These are phyloP conservation scores for Enteromius mattozi DNA, from an alignment of 2,797 vertebrate species.

Conservation along the genomic window DNA sequence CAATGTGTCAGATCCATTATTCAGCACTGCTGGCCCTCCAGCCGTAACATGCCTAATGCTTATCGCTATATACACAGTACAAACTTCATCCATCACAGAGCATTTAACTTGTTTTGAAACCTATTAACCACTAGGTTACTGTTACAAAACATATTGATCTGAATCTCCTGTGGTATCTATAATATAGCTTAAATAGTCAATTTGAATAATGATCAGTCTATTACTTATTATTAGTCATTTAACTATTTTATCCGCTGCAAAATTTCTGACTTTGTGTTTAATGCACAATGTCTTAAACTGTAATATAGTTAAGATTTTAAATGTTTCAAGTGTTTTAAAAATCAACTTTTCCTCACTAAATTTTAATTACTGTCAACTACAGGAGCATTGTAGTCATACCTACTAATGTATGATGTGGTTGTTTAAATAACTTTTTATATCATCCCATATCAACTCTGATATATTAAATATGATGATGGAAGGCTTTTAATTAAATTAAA, in stretches of 20 bases:
- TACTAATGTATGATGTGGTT: neutral
- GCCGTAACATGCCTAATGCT: slow-evolving; percentile 17
- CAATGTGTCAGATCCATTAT: slow-evolving; percentile 44
- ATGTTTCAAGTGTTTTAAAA: neutral
- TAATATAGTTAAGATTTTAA: neutral
- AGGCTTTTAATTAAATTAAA: slow-evolving; percentile 13
- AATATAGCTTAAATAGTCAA: neutral
- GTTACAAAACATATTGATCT: slow-evolving; percentile 20
- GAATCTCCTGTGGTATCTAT: neutral
- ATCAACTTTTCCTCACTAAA: neutral
- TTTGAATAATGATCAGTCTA: neutral
- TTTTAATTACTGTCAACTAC: neutral
- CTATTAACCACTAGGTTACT: slow-evolving; percentile 13
- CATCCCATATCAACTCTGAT: neutral
- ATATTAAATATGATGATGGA: neutral
- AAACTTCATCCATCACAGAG: slow-evolving; percentile 31
- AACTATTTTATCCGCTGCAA: neutral
- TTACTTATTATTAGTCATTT: neutral
- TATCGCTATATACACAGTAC: slow-evolving; percentile 22
- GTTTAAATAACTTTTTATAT: neutral
- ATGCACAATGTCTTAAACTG: neutral
- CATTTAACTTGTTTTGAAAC: slow-evolving; percentile 24
- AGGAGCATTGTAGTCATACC: neutral
- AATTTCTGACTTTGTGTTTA: neutral
- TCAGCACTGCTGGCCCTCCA: slow-evolving; percentile 36